Conservation (phyloP, 1,140 invertebrate genomes). For the Drosophila asahinai region DNA sequence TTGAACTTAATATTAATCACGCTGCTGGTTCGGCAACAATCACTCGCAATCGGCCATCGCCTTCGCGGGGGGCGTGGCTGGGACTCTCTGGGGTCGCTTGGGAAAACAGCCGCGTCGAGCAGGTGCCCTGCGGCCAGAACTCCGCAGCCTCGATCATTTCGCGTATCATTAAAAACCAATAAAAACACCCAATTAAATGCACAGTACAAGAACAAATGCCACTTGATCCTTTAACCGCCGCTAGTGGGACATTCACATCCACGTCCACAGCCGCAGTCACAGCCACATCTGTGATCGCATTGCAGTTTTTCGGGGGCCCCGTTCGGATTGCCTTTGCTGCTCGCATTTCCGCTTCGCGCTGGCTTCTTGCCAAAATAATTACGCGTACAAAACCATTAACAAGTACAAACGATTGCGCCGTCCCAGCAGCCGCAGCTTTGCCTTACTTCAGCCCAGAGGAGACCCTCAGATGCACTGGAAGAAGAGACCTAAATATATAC, state of each 20-base stretch:
- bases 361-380: slow-evolving; percentile 83
- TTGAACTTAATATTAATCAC: slow-evolving; percentile 78
- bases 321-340: slow-evolving; percentile 33
- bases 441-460: slow-evolving; percentile 14
- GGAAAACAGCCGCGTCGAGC: slow-evolving; percentile 32
- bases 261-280: not conserved
- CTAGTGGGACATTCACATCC: slow-evolving; percentile 41
- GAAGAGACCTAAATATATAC: too few relatives aligned
- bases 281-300: slow-evolving; percentile 11
- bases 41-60: slow-evolving; percentile 51
- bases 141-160: slow-evolving; percentile 74
- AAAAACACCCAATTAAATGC: slow-evolving; percentile 84
- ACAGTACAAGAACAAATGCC: slow-evolving; percentile 78
- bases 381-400: slow-evolving; percentile 83
- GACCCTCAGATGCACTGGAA: slow-evolving; percentile 5
- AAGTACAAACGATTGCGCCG: slow-evolving; percentile 83
- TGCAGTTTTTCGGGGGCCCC: slow-evolving; percentile 9
- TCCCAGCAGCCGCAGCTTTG: slow-evolving; percentile 15
- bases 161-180: slow-evolving; percentile 84
- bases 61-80: slow-evolving; percentile 62
- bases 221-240: slow-evolving; percentile 78
- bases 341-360: slow-evolving; percentile 69
- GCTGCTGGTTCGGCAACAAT: slow-evolving; percentile 72
- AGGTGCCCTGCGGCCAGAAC: slow-evolving; percentile 60
- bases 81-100: slow-evolving; percentile 20